Evolutionary conservation across 2,888 invertebrate species (phyloP).

Genomic region (Pseudococcus viburni): DNA sequence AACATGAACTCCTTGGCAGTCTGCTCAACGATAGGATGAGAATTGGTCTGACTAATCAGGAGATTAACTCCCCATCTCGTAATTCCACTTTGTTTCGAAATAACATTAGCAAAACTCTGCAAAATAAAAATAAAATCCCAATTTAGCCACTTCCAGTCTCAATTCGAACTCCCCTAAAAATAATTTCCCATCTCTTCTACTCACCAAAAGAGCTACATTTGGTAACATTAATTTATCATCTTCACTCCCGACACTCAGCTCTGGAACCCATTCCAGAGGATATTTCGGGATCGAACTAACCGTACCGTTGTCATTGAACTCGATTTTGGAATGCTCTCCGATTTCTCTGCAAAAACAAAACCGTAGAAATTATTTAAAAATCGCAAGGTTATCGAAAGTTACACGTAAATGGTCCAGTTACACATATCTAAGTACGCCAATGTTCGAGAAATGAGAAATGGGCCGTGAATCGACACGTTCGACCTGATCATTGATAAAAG

Average conservation of each 20-base stretch:
- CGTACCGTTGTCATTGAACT: conserved; percentile 84
- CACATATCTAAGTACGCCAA: background rate
- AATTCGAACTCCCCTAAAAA: background rate
- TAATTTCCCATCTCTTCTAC: conserved; percentile 70
- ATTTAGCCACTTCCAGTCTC: background rate
- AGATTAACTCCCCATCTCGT: conserved; percentile 81
- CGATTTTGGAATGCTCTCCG: conserved; percentile 79
- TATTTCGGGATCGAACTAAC: conserved; percentile 80
- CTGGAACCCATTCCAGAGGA: conserved; percentile 83
- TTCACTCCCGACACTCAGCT: conserved; percentile 83
- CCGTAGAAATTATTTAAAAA: background rate
- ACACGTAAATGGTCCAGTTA: background rate
- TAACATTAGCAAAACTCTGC: conserved; percentile 87
- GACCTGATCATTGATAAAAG: too few species aligned
- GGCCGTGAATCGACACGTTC: background rate
- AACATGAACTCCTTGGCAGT: conserved; percentile 92
- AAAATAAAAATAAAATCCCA: conserved; percentile 68
- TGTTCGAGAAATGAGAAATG: background rate
- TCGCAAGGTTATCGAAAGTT: conserved; percentile 42
- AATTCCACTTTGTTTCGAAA: conserved; percentile 78
- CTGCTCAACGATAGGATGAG: conserved; percentile 82
- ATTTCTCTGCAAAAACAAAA: conserved; percentile 77
- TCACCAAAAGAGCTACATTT: conserved; percentile 88
- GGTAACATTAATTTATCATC: conserved; percentile 83
- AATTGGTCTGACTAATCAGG: conserved; percentile 79